Percentiles rank a stretch among this genome's conserved stretches.
Evolutionary conservation across 2,797 vertebrate genomes (phyloP).

Genomic region (Dendrocincla tyrannina): DNA sequence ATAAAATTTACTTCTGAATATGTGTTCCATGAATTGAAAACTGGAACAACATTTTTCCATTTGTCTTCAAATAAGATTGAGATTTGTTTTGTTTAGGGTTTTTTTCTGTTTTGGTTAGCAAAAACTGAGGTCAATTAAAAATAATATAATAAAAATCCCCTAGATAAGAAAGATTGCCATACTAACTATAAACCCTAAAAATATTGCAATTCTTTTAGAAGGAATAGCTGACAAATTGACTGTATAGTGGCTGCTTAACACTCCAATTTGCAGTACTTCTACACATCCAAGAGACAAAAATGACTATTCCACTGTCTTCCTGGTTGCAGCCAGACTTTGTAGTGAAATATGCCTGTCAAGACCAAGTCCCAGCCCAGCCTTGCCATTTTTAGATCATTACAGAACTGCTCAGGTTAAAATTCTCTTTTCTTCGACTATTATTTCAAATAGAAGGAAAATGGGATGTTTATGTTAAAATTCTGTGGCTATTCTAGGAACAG

Average conservation of each 20-base stretch:
- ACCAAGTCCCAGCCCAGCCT: background rate
- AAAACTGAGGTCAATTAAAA: background rate
- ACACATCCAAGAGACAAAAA: background rate
- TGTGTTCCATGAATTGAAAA: background rate
- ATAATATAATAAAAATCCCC: background rate
- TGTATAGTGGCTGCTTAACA: background rate
- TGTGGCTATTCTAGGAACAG: background rate
- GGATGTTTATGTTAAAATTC: background rate
- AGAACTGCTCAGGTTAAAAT: background rate
- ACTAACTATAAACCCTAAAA: background rate
- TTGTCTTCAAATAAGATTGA: background rate
- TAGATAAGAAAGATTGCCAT: background rate
- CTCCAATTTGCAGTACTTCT: background rate
- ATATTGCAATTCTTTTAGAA: background rate
- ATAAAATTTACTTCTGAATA: background rate
- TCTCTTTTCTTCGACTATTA: background rate
- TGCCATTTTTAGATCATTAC: background rate
- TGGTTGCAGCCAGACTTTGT: background rate
- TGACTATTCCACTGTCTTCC: background rate
- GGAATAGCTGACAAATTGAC: background rate
- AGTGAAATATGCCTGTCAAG: background rate
- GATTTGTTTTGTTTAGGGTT: background rate
- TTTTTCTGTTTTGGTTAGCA: background rate
- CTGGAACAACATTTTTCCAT: background rate
- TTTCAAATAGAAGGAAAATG: background rate